These are phyloP conservation scores for Melipona quadrifasciata DNA, from an alignment of 1,140 invertebrate species.

Conservation along the genomic window DNA sequence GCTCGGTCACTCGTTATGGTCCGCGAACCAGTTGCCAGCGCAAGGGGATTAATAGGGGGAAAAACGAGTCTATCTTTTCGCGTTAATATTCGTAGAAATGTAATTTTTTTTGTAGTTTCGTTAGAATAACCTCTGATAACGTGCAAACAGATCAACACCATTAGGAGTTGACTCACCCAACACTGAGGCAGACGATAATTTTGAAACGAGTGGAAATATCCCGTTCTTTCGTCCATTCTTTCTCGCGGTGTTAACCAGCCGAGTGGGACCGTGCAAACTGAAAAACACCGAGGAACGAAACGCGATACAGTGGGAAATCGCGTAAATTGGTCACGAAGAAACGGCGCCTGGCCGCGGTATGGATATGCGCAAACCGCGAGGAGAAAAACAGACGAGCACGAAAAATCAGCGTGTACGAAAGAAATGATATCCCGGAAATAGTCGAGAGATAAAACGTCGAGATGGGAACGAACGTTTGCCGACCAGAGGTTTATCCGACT, in stretches of 20 bases:
- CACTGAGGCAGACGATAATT: neutral
- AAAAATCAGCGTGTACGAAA: neutral
- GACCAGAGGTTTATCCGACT: slow-evolving; percentile 7
- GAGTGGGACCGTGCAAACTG: neutral
- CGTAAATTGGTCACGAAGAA: neutral
- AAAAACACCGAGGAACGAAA: neutral
- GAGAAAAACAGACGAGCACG: neutral
- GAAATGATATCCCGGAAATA: slow-evolving; percentile 9
- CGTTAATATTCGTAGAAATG: too few relatives aligned
- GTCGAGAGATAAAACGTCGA: neutral
- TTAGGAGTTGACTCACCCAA: neutral
- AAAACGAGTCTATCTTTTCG: too few relatives aligned
- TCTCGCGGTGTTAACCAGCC: neutral
- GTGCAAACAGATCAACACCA: neutral
- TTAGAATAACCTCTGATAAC: too few relatives aligned
- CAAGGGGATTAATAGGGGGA: too few relatives aligned
- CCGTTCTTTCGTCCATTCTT: neutral
- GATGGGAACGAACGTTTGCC: neutral
- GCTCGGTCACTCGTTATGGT: too few relatives aligned
- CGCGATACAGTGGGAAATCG: neutral
- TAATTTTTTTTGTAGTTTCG: too few relatives aligned
- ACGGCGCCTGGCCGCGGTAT: too few relatives aligned
- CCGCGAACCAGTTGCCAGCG: too few relatives aligned
- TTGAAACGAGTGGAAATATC: neutral
- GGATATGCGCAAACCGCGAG: neutral